A percentile compares a stretch with the other conserved stretches of the same genome.
These are phyloP conservation scores for Pao palembangensis DNA, from an alignment of 2,113 vertebrate species.

Conservation along the genomic window DNA sequence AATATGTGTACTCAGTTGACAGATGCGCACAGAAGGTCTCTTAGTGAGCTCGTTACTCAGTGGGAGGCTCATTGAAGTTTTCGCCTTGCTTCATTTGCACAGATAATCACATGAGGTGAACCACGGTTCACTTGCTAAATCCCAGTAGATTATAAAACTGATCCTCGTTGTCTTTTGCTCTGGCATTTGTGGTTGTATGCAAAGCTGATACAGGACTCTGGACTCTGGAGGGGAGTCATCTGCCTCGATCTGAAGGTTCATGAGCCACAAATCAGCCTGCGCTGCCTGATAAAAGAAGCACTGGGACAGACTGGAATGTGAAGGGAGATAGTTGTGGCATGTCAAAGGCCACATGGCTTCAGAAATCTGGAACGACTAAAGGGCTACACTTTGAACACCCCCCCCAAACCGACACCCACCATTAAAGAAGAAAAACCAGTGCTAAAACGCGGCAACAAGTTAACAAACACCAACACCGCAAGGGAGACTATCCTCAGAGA, in stretches of 20 bases:
- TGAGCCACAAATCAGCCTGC: constrained; percentile 59
- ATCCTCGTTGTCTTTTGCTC: constrained; percentile 30
- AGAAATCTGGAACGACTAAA: constrained; percentile 41
- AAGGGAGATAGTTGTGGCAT: constrained; percentile 56
- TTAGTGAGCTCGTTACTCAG: constrained; percentile 47
- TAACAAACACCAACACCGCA: constrained; percentile 14
- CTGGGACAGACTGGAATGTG: constrained; percentile 63
- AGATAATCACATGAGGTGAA: constrained; percentile 61
- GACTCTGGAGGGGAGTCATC: constrained; percentile 36
- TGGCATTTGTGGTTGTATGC: constrained; percentile 35
- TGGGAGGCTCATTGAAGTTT: constrained; percentile 53
- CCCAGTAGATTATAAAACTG: constrained; percentile 50
- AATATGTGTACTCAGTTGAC: constrained; percentile 52
- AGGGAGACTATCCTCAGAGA: constrained; percentile 20
- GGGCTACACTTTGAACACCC: constrained; percentile 47
- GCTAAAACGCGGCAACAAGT: constrained; percentile 25
- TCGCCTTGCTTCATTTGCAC: constrained; percentile 60
- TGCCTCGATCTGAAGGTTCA: constrained; percentile 34
- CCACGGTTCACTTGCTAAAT: constrained; percentile 49
- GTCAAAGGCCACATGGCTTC: constrained; percentile 58
- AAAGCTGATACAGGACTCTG: constrained; percentile 43
- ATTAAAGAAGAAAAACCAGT: constrained; percentile 25
- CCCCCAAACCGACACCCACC: background rate
- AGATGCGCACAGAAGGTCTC: constrained; percentile 48
- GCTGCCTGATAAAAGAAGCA: constrained; percentile 55